These are phyloP conservation scores for Epinotia ramella DNA, from an alignment of 2,888 invertebrate species.

Conservation along the genomic window DNA sequence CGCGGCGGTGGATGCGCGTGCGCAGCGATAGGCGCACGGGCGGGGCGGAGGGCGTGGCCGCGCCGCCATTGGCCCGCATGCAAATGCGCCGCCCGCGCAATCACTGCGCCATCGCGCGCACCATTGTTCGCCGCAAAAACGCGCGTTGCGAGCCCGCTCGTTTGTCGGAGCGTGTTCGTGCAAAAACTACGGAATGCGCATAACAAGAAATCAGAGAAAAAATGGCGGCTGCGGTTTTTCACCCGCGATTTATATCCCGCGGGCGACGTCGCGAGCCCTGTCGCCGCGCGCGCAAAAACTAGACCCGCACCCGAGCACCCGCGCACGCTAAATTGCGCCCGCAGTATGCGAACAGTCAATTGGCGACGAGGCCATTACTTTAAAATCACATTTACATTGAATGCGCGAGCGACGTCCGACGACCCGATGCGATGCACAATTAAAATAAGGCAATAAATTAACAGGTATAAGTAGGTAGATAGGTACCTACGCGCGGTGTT, in stretches of 20 bases:
- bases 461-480: constrained; percentile 57
- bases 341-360: constrained; percentile 56
- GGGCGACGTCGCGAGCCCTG: constrained; percentile 51
- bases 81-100: constrained; percentile 76
- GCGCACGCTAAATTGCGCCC: constrained; percentile 39
- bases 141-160: constrained; percentile 61
- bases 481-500: constrained; percentile 36
- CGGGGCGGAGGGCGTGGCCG: constrained; percentile 54
- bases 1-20: constrained; percentile 27
- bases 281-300: constrained; percentile 52
- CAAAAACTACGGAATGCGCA: constrained; percentile 78
- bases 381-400: constrained; percentile 80
- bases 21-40: constrained; percentile 40
- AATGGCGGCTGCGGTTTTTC: constrained; percentile 70
- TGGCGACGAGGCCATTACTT: constrained; percentile 73
- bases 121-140: constrained; percentile 73
- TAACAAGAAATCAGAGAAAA: constrained; percentile 80
- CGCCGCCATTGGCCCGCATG: constrained; percentile 66
- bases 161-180: constrained; percentile 68
- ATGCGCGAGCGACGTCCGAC: constrained; percentile 64
- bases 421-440: constrained; percentile 70
- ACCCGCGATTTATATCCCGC: constrained; percentile 70
- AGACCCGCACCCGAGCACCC: constrained; percentile 48
- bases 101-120: constrained; percentile 59
- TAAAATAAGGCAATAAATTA: constrained; percentile 81